phyloP scores from a whole-genome alignment of 2,888 invertebrate species.

The Thereva unica region DNA sequence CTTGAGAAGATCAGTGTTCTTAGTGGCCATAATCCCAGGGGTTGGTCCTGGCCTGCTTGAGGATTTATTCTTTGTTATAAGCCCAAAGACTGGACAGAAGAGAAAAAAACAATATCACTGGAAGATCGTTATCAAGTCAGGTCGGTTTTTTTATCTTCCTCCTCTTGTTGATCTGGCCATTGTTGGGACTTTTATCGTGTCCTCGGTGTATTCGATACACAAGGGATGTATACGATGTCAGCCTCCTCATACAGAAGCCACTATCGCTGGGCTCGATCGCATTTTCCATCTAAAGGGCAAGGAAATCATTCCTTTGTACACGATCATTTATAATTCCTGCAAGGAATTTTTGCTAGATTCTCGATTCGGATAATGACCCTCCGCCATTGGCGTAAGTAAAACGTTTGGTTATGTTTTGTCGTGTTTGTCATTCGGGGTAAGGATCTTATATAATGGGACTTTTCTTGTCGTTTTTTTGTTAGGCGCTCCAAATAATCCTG shows the following conservation, averaged over 20 bases:
- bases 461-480: constrained; percentile 3
- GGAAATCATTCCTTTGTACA: constrained; percentile 14
- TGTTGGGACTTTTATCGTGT: constrained; percentile 25
- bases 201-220: constrained; percentile 7
- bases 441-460: constrained; percentile 19
- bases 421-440: neutral
- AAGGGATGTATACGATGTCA: constrained; percentile 19
- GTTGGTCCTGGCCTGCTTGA: constrained; percentile 18
- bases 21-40: constrained; percentile 2
- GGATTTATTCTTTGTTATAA: constrained; percentile 33
- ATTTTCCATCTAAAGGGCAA: constrained; percentile 23
- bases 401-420: neutral
- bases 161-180: constrained; percentile 19
- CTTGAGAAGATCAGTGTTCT: constrained; percentile 21
- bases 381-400: constrained; percentile 12
- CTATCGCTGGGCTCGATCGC: constrained; percentile 24
- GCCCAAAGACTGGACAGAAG: neutral
- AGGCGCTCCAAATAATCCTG: constrained; percentile 7
- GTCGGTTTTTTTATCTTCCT: constrained; percentile 27
- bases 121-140: constrained; percentile 33
- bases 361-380: constrained; percentile 21
- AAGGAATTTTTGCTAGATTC: constrained; percentile 31
- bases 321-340: constrained; percentile 31
- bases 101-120: constrained; percentile 1
- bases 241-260: constrained; percentile 29